phyloP scores from a whole-genome alignment of 1,140 invertebrate genomes.

The Aporrectodea caliginosa region DNA sequence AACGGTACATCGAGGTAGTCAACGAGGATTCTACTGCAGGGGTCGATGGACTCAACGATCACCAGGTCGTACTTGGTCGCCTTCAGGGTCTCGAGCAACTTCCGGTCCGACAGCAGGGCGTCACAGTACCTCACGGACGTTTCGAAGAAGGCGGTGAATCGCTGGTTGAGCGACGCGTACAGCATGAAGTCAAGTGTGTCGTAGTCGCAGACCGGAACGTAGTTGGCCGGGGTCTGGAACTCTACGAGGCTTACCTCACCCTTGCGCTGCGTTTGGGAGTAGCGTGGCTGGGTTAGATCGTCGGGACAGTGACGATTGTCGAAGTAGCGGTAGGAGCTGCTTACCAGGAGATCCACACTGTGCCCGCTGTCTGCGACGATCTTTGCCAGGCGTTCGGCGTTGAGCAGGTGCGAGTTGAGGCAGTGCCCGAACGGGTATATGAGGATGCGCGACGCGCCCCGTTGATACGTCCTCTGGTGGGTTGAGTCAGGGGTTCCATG shows the following conservation, averaged over 20 bases:
- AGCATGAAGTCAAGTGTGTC: slow-evolving; percentile 28
- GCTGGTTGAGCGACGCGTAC: background rate
- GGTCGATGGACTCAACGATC: slow-evolving; percentile 27
- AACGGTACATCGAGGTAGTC: slow-evolving; percentile 27
- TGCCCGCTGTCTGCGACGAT: slow-evolving; percentile 14
- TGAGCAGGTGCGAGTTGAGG: slow-evolving; percentile 24
- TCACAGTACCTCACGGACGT: slow-evolving; percentile 20
- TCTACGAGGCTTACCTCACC: too few species aligned
- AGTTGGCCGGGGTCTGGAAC: slow-evolving; percentile 12
- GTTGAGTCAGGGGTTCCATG: too few species aligned
- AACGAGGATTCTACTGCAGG: slow-evolving; percentile 25
- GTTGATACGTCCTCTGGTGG: too few species aligned
- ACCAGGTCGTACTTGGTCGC: slow-evolving; percentile 20
- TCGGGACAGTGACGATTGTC: background rate
- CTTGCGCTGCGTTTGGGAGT: too few species aligned
- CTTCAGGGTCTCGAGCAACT: slow-evolving; percentile 16
- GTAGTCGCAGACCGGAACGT: slow-evolving; percentile 17
- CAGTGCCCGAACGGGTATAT: slow-evolving; percentile 20
- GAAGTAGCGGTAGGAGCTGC: background rate
- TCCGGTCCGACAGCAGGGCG: slow-evolving; percentile 17
- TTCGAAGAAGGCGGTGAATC: slow-evolving; percentile 9
- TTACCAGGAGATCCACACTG: slow-evolving; percentile 8
- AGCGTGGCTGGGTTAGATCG: background rate
- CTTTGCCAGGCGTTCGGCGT: slow-evolving; percentile 18
- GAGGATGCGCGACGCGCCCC: slow-evolving; percentile 21